Evolutionary conservation across 2,888 invertebrate species (phyloP).

Genomic region (Drosophila diplacantha): DNA sequence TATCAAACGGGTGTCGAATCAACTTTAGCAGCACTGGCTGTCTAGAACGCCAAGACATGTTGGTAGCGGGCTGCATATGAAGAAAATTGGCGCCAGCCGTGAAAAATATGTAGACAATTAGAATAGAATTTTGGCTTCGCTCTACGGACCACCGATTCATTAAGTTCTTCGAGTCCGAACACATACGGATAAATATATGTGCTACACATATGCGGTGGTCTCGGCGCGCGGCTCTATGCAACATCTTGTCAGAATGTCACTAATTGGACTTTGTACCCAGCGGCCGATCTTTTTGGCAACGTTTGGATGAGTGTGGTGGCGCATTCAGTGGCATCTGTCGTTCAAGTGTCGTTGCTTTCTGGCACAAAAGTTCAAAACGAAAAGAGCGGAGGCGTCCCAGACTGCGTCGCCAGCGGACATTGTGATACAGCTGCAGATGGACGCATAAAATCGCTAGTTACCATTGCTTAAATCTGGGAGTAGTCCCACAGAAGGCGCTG

Average conservation of each 20-base stretch:
- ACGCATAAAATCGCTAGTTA: slow-evolving; percentile 2
- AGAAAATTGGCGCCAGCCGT: slow-evolving; percentile 59
- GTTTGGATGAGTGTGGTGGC: slow-evolving; percentile 34
- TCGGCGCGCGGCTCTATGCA: slow-evolving; percentile 39
- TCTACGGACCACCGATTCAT: slow-evolving; percentile 36
- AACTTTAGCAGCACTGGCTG: neutral
- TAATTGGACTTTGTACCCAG: slow-evolving; percentile 60
- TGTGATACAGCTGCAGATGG: slow-evolving; percentile 3
- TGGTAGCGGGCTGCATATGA: slow-evolving; percentile 20
- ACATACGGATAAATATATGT: slow-evolving; percentile 9
- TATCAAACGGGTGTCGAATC: slow-evolving; percentile 3
- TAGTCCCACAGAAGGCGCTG: neutral
- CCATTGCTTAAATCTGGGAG: neutral
- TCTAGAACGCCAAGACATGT: slow-evolving; percentile 10
- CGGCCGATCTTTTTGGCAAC: slow-evolving; percentile 54
- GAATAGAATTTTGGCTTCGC: slow-evolving; percentile 42
- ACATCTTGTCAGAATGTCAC: slow-evolving; percentile 62
- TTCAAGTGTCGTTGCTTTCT: slow-evolving; percentile 53
- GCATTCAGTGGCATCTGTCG: slow-evolving; percentile 55
- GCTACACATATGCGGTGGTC: slow-evolving; percentile 11
- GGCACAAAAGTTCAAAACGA: slow-evolving; percentile 60
- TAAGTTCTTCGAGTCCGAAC: slow-evolving; percentile 11
- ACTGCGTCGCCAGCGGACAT: slow-evolving; percentile 10
- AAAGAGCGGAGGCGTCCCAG: slow-evolving; percentile 36
- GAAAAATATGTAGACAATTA: slow-evolving; percentile 57